Conservation (phyloP, 2,888 invertebrate species). For the Agrotis clavis region DNA sequence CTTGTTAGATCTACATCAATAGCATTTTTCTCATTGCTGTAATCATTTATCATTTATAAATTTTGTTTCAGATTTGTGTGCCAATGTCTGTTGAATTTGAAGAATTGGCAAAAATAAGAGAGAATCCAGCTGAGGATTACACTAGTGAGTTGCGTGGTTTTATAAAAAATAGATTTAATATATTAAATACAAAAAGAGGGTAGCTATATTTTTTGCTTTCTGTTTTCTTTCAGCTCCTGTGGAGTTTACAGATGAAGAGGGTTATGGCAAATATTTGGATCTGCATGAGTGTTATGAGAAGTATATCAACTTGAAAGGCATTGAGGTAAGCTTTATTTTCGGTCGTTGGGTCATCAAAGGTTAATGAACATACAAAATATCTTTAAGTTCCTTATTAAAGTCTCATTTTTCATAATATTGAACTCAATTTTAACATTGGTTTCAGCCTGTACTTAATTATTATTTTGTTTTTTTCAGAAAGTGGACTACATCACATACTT, state of each 20-base stretch:
- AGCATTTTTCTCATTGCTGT: background rate
- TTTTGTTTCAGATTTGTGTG: slow-evolving; percentile 93
- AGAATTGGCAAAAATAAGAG: slow-evolving; percentile 96
- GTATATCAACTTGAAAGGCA: slow-evolving; percentile 98
- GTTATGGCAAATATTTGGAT: slow-evolving; percentile 99
- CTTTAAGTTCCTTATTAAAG: too few species aligned
- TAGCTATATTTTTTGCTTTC: background rate
- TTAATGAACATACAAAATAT: too few species aligned
- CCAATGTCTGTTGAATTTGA: slow-evolving; percentile 99
- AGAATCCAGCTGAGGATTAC: slow-evolving; percentile 96
- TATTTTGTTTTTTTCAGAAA: slow-evolving; percentile 89
- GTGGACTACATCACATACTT: slow-evolving; percentile 99
- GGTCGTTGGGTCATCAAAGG: too few species aligned
- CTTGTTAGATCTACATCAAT: too few species aligned
- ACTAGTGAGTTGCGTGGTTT: slow-evolving; percentile 91
- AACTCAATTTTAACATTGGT: background rate
- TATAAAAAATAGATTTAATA: background rate
- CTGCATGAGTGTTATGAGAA: slow-evolving; percentile 99
- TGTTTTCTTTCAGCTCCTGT: slow-evolving; percentile 92
- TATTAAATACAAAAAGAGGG: too few species aligned
- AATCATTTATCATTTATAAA: background rate
- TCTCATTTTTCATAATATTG: background rate
- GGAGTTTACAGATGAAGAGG: slow-evolving; percentile 99
- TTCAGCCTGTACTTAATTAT: background rate
- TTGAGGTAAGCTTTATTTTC: slow-evolving; percentile 92